A percentile compares a stretch with the other conserved stretches of the same genome.
Conservation (phyloP, 2,888 invertebrate species). For the Aphodius granarius region DNA sequence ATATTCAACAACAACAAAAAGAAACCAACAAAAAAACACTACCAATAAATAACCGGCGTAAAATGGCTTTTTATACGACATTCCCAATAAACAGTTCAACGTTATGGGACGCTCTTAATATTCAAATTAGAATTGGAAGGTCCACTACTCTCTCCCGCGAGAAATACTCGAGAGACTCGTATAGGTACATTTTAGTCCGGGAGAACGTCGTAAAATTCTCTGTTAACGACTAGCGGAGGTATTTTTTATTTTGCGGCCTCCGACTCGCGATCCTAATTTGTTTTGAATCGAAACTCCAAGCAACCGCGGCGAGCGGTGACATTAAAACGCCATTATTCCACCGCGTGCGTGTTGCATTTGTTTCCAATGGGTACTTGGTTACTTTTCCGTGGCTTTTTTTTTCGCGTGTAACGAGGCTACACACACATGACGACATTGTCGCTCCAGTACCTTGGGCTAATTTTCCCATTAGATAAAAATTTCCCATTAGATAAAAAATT, state of each 20-base stretch:
- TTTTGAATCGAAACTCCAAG: background rate
- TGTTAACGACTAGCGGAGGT: background rate
- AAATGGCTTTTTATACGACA: background rate
- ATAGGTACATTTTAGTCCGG: too few species aligned
- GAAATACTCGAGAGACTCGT: background rate
- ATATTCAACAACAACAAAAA: too few species aligned
- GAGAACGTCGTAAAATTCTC: background rate
- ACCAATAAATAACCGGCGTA: background rate
- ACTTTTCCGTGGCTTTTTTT: background rate
- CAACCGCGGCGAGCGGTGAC: background rate
- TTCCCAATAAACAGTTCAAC: background rate
- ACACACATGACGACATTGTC: background rate
- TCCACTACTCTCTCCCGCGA: background rate
- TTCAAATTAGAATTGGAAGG: background rate
- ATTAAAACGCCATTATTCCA: background rate
- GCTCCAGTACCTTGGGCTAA: background rate
- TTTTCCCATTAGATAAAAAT: background rate
- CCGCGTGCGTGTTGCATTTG: background rate
- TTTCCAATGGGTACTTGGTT: background rate
- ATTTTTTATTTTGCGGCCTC: background rate
- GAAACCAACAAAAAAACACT: background rate
- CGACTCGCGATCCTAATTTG: background rate
- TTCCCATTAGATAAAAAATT: background rate
- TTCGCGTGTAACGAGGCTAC: background rate
- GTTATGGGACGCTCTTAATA: background rate